Conservation (phyloP, 2,888 invertebrate species). For the Eupithecia insigniata region DNA sequence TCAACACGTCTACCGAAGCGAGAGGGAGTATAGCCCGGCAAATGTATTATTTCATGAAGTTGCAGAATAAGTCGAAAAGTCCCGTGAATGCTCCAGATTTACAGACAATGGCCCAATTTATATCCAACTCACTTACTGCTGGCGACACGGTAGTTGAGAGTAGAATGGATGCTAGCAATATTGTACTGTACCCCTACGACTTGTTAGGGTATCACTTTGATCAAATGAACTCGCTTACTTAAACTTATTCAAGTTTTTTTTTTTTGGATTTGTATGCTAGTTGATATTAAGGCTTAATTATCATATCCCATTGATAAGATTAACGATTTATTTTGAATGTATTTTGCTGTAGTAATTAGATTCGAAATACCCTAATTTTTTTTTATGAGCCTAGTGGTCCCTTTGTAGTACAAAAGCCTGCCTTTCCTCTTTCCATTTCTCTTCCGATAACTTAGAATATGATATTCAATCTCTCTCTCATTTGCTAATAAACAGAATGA, state of each 20-base stretch:
- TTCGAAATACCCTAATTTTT: not conserved
- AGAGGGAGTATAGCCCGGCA: constrained; percentile 50
- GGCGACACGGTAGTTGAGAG: constrained; percentile 64
- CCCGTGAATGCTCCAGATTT: constrained; percentile 79
- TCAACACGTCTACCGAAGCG: constrained; percentile 49
- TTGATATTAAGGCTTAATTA: not conserved
- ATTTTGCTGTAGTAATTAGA: not conserved
- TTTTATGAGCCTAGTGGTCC: not conserved
- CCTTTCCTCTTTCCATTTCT: not conserved
- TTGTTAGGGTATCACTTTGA: constrained; percentile 22
- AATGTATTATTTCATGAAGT: constrained; percentile 60
- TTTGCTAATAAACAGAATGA: not conserved
- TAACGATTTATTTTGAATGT: not conserved
- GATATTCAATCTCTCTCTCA: not conserved
- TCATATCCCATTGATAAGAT: not conserved
- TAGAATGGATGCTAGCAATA: constrained; percentile 60
- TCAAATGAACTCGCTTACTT: constrained; percentile 21
- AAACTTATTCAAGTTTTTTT: constrained; percentile 5
- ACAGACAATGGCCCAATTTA: constrained; percentile 84
- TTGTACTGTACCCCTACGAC: constrained; percentile 31
- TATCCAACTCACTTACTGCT: constrained; percentile 82
- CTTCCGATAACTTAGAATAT: not conserved
- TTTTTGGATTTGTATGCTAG: not conserved
- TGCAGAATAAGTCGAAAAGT: constrained; percentile 74
- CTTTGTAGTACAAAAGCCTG: not conserved